Conservation (phyloP, 2,797 vertebrate genomes). For the Nyctibius grandis region DNA sequence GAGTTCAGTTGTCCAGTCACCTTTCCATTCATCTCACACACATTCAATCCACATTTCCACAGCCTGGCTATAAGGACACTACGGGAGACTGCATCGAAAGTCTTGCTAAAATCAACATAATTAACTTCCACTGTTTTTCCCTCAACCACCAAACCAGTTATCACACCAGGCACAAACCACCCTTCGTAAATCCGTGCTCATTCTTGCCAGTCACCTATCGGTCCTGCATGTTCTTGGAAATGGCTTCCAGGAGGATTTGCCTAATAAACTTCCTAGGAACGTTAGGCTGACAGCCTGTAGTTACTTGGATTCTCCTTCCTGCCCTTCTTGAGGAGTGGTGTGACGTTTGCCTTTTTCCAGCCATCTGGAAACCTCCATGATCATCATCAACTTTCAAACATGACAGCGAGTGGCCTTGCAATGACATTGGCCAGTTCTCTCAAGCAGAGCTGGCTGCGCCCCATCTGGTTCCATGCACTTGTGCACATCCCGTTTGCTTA, state of each 20-base stretch:
- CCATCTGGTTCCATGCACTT: neutral
- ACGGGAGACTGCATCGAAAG: neutral
- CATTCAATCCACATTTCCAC: neutral
- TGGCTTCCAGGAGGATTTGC: neutral
- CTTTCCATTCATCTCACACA: neutral
- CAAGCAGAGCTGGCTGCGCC: neutral
- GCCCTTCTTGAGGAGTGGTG: neutral
- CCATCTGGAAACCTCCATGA: neutral
- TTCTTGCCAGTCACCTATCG: neutral
- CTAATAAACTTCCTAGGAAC: neutral
- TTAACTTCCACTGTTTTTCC: neutral
- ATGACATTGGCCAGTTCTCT: neutral
- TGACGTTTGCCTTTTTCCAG: neutral
- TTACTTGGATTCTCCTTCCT: neutral
- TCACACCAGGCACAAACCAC: neutral
- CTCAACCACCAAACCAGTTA: neutral
- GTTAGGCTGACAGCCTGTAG: neutral
- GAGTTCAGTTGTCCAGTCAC: neutral
- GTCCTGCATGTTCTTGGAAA: neutral
- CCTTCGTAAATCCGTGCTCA: neutral
- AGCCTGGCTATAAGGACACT: neutral
- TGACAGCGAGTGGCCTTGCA: accelerated
- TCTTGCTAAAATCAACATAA: neutral
- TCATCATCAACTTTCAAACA: neutral
- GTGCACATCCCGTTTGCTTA: neutral